Evolutionary conservation across 1,140 invertebrate genomes (phyloP).

Genomic region (Scaptomyza montana): DNA sequence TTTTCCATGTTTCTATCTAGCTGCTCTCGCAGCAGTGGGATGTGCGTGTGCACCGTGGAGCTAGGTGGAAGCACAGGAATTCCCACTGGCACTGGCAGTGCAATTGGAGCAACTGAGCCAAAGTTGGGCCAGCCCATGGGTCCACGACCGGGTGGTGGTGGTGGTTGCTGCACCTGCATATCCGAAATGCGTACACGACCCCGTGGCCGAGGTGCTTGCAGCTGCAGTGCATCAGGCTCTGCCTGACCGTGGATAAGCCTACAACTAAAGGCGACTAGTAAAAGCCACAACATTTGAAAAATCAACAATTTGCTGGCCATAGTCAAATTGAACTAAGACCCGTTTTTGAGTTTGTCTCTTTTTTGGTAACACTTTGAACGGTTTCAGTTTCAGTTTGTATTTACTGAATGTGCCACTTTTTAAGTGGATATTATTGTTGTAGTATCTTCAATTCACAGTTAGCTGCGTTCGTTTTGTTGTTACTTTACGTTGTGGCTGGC

Average conservation of each 20-base stretch:
- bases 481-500: conserved; percentile 42
- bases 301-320: conserved; percentile 27
- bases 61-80: conserved; percentile 28
- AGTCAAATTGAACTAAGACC: conserved; percentile 16
- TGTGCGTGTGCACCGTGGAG: conserved; percentile 65
- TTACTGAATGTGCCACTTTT: conserved; percentile 70
- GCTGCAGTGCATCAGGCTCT: conserved; percentile 43
- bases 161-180: conserved; percentile 36
- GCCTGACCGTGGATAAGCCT: conserved; percentile 13
- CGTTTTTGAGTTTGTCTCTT: not conserved
- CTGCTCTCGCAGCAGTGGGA: conserved; percentile 58
- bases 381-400: conserved; percentile 53
- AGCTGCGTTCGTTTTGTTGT: conserved; percentile 44
- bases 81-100: not conserved
- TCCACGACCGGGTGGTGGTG: conserved; percentile 6
- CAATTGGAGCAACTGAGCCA: not conserved
- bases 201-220: conserved; percentile 57
- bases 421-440: conserved; percentile 41
- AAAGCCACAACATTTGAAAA: conserved; percentile 31
- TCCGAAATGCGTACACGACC: conserved; percentile 71
- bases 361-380: conserved; percentile 22
- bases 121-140: conserved; percentile 41
- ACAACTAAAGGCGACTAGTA: conserved; percentile 24
- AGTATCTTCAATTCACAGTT: conserved; percentile 58
- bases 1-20: conserved; percentile 7